Evolutionary conservation across 2,797 vertebrate species (phyloP).

Genomic region (Melanotaenia parkinsoni): DNA sequence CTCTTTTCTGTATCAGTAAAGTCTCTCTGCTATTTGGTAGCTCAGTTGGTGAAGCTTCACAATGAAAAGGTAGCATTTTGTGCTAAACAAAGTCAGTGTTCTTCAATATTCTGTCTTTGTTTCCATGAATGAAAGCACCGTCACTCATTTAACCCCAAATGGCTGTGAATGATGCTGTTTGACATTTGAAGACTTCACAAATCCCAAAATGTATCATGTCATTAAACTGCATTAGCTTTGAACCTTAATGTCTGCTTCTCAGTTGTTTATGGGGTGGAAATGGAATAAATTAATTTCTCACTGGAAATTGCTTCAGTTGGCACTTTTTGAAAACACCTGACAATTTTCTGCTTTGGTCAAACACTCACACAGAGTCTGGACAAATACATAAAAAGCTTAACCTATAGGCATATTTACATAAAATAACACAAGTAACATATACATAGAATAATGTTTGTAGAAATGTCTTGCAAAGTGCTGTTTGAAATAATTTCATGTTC

Average conservation of each 20-base stretch:
- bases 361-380: neutral
- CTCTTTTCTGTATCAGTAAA: neutral
- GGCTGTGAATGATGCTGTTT: neutral
- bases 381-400: neutral
- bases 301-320: neutral
- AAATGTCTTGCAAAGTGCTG: neutral
- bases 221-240: neutral
- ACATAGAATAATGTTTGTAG: neutral
- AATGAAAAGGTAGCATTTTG: constrained; percentile 25
- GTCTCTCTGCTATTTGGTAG: constrained; percentile 27
- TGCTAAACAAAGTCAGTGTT: constrained; percentile 24
- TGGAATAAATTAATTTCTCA: neutral
- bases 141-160: neutral
- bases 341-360: neutral
- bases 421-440: neutral
- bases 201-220: neutral
- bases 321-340: neutral
- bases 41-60: constrained; percentile 16
- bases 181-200: neutral
- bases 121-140: constrained; percentile 1
- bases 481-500: constrained; percentile 21
- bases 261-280: neutral
- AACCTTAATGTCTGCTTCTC: neutral
- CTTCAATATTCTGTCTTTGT: constrained; percentile 21
- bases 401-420: neutral